Evolutionary conservation across 2,113 vertebrate species (phyloP), one percentile per base, ranked within the genome.

Genomic region (Orcinus orca): DNA sequence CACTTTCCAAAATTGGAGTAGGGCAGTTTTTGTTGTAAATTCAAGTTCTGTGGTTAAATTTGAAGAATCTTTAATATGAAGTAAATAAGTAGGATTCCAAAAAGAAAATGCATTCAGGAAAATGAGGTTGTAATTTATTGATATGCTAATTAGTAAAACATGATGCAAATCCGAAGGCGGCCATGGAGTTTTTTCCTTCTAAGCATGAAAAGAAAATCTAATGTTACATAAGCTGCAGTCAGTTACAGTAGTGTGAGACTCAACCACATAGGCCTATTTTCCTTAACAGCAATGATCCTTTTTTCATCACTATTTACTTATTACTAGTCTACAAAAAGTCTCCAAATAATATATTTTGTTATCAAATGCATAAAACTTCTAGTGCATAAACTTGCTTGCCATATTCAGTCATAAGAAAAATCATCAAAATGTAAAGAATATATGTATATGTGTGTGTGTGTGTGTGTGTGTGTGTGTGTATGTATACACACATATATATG

Each of bases 21-120:
- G 62, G 50, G 58, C 38, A 79, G 9, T 83, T 98, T 98, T 88
- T 81, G 68, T 73, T 41, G n/a, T 63, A 58, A 77, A 58, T 20
- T 81, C 17, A 97, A 29, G 4, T 44, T 97, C 88, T 97, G 79
- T 92, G 41, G 62, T 90, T 97, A 96, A 88, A 71, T 58, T 25
- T 86, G 87, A 25, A 96, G 60, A 89, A 58, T 70, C 6, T 82
- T 88, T 92, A 94, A n/a, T 36, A 86, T 41, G 8, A 94, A 95
- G 33, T 26, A 96, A 80, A 50, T 68, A 88, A 14, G 7, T 91
- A 8, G 70, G 74, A 79, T 67, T 84, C 50, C 65, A 65, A 67
- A 93, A 73, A 79, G 68, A 90, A 98, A 90, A 81, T 53, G 14
- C 33, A 90, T 83, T 77, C 15, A 67, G 33, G 6, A 12, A 96